A percentile compares a stretch with the other conserved stretches of the same genome.
These are phyloP conservation scores for Resseliella maxima DNA, from an alignment of 2,888 invertebrate genomes.

Conservation along the genomic window DNA sequence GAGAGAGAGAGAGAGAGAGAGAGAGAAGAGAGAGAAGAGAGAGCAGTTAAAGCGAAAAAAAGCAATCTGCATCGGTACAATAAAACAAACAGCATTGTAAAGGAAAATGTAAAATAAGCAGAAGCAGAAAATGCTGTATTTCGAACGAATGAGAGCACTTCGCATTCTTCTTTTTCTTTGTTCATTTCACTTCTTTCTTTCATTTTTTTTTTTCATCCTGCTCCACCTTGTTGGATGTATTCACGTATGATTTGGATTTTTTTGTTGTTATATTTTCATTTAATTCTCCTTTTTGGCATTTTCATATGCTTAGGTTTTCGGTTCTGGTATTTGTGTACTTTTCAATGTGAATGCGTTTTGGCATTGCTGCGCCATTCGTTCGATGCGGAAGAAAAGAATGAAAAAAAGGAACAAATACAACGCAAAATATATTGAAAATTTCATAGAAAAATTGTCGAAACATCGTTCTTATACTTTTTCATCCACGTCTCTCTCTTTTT, in stretches of 20 bases:
- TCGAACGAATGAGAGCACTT: background rate
- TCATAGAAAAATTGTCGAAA: slow-evolving; percentile 23
- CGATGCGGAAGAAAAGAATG: background rate
- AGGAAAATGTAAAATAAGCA: slow-evolving; percentile 34
- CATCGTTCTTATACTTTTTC: no score
- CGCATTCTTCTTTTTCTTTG: background rate
- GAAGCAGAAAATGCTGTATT: slow-evolving; percentile 5
- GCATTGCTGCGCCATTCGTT: background rate
- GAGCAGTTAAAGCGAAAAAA: no score
- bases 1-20: background rate
- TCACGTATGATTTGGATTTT: background rate
- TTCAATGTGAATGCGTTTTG: slow-evolving; percentile 3
- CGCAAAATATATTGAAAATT: background rate
- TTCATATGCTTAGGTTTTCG: slow-evolving; percentile 34
- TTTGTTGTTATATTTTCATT: slow-evolving; percentile 26
- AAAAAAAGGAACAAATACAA: no score
- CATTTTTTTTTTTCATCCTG: background rate
- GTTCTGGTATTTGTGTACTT: background rate
- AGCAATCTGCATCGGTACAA: slow-evolving; percentile 43
- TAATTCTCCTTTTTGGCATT: slow-evolving; percentile 26
- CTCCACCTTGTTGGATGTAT: background rate
- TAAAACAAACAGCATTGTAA: slow-evolving; percentile 34
- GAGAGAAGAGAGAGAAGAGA: background rate
- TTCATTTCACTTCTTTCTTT: background rate
- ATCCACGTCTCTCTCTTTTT: no score